A percentile compares a stretch with the other conserved stretches of the same genome.
Evolutionary conservation across 2,888 invertebrate genomes (phyloP).

Genomic region (Thera obeliscata): DNA sequence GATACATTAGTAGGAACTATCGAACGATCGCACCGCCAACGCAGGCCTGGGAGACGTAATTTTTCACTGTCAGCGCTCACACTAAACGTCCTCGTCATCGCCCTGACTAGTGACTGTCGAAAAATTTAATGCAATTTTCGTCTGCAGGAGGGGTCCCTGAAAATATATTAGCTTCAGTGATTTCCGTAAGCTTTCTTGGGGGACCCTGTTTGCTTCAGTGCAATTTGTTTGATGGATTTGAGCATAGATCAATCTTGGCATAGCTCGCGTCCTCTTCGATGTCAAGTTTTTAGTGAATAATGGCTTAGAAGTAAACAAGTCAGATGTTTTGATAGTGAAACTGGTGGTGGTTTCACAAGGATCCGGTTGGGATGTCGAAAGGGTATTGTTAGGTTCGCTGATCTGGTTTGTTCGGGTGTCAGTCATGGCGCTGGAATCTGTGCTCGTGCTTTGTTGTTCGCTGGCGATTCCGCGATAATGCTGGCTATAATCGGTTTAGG

Average conservation of each 20-base stretch:
- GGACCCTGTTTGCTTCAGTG: conserved; percentile 56
- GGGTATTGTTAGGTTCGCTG: conserved; percentile 57
- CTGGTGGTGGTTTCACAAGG: conserved; percentile 51
- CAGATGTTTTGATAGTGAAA: conserved; percentile 42
- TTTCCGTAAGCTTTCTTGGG: conserved; percentile 51
- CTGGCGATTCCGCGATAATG: conserved; percentile 69
- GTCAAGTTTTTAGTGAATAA: conserved; percentile 60
- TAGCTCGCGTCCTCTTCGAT: conserved; percentile 40
- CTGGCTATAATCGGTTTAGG: conserved; percentile 76
- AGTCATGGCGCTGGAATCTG: conserved; percentile 70
- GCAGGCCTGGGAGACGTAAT: conserved; percentile 70
- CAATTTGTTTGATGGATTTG: conserved; percentile 52
- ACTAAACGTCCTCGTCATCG: conserved; percentile 78
- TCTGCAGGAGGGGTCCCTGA: conserved; percentile 58
- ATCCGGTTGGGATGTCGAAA: conserved; percentile 54
- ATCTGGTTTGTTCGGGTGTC: conserved; percentile 63
- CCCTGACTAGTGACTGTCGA: conserved; percentile 77
- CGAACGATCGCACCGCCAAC: conserved; percentile 69
- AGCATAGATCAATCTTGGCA: conserved; percentile 41
- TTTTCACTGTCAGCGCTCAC: conserved; percentile 79
- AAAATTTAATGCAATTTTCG: conserved; percentile 78
- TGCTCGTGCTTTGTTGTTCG: conserved; percentile 62
- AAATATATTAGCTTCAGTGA: conserved; percentile 59
- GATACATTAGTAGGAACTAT: conserved; percentile 81
- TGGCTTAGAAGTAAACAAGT: conserved; percentile 54